These are phyloP conservation scores for Bedellia somnulentella DNA, from an alignment of 2,888 invertebrate species.

Conservation along the genomic window DNA sequence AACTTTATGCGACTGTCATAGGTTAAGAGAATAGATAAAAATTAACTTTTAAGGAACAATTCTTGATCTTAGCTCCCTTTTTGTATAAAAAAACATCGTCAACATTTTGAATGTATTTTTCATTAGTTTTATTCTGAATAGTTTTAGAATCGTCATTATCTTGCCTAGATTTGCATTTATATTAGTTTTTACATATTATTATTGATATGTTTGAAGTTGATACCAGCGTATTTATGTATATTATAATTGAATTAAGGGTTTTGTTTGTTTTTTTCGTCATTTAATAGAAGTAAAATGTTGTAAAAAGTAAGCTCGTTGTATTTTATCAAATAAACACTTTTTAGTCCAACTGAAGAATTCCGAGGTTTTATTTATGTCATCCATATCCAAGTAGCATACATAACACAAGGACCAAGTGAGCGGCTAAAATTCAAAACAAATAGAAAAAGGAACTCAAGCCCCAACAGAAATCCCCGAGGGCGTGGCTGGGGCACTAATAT, in stretches of 20 bases:
- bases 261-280: conserved; percentile 54
- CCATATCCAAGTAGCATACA: background rate
- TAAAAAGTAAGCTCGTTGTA: conserved; percentile 63
- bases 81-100: no score
- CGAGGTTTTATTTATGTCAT: conserved; percentile 32
- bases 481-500: no score
- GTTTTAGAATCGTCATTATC: conserved; percentile 39
- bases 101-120: conserved; percentile 26
- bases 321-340: conserved; percentile 63
- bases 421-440: no score
- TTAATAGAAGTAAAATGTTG: conserved; percentile 61
- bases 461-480: no score
- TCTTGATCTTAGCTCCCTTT: no score
- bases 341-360: conserved; percentile 60
- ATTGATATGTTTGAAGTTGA: conserved; percentile 50
- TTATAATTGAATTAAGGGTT: conserved; percentile 56
- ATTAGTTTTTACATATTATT: conserved; percentile 33
- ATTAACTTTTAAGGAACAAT: no score
- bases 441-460: no score
- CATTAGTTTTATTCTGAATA: conserved; percentile 33
- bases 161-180: conserved; percentile 60
- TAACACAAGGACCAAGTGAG: no score
- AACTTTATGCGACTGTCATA: no score
- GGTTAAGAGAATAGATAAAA: no score
- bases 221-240: conserved; percentile 60